A percentile compares a stretch with the other conserved stretches of the same genome.
These are phyloP conservation scores for Nasonia vitripennis DNA, from an alignment of 1,140 invertebrate species.

Conservation along the genomic window DNA sequence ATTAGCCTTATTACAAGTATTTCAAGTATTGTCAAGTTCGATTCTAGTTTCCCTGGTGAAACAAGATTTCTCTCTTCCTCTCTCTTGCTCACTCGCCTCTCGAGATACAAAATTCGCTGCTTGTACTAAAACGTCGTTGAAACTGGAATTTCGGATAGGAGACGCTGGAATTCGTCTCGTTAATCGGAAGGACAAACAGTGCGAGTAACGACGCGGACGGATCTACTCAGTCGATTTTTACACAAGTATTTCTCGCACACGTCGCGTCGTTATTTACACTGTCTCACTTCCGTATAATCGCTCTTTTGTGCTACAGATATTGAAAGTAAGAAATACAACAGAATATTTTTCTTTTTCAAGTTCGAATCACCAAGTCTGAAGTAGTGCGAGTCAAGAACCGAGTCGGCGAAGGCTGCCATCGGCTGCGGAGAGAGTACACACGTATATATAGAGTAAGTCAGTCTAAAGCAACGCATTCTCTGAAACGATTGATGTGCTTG, in stretches of 20 bases:
- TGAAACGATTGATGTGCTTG: conserved; percentile 36
- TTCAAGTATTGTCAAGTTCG: conserved; percentile 48
- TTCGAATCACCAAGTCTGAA: conserved; percentile 19
- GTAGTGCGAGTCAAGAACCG: conserved; percentile 22
- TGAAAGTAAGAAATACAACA: background rate
- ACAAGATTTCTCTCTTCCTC: conserved; percentile 3
- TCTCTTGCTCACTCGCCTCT: background rate
- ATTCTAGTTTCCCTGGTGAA: conserved; percentile 34
- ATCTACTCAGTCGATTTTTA: background rate
- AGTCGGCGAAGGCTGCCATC: background rate
- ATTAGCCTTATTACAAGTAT: conserved; percentile 39
- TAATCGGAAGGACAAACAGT: background rate
- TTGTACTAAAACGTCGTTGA: conserved; percentile 26
- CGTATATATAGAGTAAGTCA: background rate
- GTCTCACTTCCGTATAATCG: background rate
- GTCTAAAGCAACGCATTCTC: conserved; percentile 41
- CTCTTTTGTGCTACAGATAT: background rate
- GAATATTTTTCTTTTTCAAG: background rate
- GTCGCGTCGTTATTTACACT: background rate
- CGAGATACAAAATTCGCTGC: background rate
- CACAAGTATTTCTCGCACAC: background rate
- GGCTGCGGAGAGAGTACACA: background rate
- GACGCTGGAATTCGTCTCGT: background rate
- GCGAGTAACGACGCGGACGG: background rate
- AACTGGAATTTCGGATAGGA: conserved; percentile 18